Conservation (phyloP, 2,113 vertebrate genomes). For the Triplophysa siluroides region DNA sequence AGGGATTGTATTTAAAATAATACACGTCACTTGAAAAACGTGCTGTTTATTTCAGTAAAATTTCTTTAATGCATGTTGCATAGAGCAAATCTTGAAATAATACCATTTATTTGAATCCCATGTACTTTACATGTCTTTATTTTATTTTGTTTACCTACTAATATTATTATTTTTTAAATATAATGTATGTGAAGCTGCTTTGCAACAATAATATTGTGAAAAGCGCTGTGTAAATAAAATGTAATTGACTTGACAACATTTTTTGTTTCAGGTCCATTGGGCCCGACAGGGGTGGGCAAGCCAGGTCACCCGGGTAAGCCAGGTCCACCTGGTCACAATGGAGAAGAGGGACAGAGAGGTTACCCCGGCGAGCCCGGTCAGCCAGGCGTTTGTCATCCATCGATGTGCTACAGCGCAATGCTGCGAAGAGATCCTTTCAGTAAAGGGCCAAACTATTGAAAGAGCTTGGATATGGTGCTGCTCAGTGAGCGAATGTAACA, state of each 20-base stretch:
- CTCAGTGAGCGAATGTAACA: slow-evolving; percentile 66
- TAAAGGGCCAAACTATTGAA: slow-evolving; percentile 96
- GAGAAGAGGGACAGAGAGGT: slow-evolving; percentile 84
- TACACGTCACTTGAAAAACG: no score
- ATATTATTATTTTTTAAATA: no score
- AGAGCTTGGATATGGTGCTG: slow-evolving; percentile 66
- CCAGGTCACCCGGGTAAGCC: slow-evolving; percentile 83
- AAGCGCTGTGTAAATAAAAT: no score
- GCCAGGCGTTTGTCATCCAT: slow-evolving; percentile 90
- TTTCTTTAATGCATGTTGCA: no score
- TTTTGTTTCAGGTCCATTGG: slow-evolving; percentile 79
- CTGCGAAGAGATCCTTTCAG: slow-evolving; percentile 88
- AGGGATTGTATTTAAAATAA: no score
- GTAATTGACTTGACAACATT: neutral
- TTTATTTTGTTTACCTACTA: neutral
- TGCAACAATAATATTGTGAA: no score
- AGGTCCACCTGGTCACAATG: slow-evolving; percentile 83
- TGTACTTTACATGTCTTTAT: neutral
- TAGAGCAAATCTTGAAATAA: no score
- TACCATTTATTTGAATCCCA: no score
- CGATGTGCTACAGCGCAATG: slow-evolving; percentile 86
- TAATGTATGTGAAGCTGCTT: no score
- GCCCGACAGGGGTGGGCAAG: slow-evolving; percentile 84
- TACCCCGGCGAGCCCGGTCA: slow-evolving; percentile 82
- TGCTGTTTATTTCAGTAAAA: no score